These are phyloP conservation scores for Chelon labrosus DNA, from an alignment of 2,797 vertebrate species.

Conservation along the genomic window DNA sequence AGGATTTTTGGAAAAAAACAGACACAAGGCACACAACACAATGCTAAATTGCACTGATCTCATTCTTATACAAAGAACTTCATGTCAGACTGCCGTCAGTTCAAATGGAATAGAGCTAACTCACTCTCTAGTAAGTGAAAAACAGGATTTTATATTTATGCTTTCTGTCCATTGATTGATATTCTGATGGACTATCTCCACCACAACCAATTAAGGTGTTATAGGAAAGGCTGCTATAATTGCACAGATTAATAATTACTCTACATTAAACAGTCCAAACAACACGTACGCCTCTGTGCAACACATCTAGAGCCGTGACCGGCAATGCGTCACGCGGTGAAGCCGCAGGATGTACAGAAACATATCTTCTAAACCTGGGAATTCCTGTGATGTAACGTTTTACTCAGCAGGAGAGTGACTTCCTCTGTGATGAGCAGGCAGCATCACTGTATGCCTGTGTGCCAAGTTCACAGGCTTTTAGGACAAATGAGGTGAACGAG, in stretches of 20 bases:
- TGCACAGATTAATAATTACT: constrained; percentile 30
- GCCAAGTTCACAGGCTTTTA: constrained; percentile 28
- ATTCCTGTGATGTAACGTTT: constrained; percentile 60
- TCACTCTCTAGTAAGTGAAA: constrained; percentile 34
- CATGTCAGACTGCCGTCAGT: constrained; percentile 36
- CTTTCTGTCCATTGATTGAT: constrained; percentile 4
- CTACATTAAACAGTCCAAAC: background rate
- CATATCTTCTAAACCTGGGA: constrained; percentile 49
- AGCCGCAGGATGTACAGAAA: constrained; percentile 44
- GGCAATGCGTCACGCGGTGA: constrained; percentile 19
- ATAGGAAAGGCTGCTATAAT: background rate
- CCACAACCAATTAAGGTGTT: constrained; percentile 6
- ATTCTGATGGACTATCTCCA: constrained; percentile 5
- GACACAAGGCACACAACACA: constrained; percentile 11
- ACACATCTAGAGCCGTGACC: constrained; percentile 17
- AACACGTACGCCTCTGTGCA: background rate
- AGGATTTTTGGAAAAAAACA: constrained; percentile 1
- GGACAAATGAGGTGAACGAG: constrained; percentile 29
- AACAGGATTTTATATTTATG: constrained; percentile 23
- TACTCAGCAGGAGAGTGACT: constrained; percentile 45
- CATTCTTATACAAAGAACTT: constrained; percentile 57
- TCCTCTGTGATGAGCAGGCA: constrained; percentile 43
- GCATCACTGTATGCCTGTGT: constrained; percentile 8
- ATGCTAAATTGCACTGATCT: constrained; percentile 17
- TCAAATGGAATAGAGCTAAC: constrained; percentile 18